phyloP scores from a whole-genome alignment of 2,113 vertebrate genomes.

The Phrynocephalus versicolor region DNA sequence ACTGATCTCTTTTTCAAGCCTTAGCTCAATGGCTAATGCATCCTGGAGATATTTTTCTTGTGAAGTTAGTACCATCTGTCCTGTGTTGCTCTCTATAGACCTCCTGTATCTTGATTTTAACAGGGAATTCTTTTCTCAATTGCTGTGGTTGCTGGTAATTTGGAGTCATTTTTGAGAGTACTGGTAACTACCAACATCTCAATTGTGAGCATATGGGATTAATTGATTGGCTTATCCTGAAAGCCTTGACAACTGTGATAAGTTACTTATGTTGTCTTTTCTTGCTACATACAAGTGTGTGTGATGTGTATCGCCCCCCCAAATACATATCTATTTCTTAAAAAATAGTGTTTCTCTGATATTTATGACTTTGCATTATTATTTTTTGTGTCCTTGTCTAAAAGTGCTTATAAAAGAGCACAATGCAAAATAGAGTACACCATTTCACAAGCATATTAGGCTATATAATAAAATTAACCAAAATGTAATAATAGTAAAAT shows the following conservation, averaged over 20 bases:
- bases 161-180: constrained; percentile 29
- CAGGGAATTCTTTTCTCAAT: constrained; percentile 22
- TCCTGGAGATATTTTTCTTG: constrained; percentile 63
- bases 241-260: constrained; percentile 39
- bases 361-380: constrained; percentile 7
- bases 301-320: neutral
- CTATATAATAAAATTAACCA: no score
- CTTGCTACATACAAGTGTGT: neutral
- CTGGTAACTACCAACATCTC: constrained; percentile 37
- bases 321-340: neutral
- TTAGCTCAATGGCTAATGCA: constrained; percentile 55
- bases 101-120: constrained; percentile 29
- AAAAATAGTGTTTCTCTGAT: neutral
- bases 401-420: no score
- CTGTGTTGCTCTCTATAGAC: constrained; percentile 25
- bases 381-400: constrained; percentile 61
- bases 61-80: constrained; percentile 70
- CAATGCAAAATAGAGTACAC: no score
- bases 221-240: constrained; percentile 43
- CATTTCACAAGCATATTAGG: no score
- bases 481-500: no score
- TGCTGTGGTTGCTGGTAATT: constrained; percentile 16
- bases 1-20: constrained; percentile 56
- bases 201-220: constrained; percentile 51
- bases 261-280: constrained; percentile 55